Evolutionary conservation across 2,113 vertebrate genomes (phyloP).

Genomic region (Oenanthe melanoleuca): DNA sequence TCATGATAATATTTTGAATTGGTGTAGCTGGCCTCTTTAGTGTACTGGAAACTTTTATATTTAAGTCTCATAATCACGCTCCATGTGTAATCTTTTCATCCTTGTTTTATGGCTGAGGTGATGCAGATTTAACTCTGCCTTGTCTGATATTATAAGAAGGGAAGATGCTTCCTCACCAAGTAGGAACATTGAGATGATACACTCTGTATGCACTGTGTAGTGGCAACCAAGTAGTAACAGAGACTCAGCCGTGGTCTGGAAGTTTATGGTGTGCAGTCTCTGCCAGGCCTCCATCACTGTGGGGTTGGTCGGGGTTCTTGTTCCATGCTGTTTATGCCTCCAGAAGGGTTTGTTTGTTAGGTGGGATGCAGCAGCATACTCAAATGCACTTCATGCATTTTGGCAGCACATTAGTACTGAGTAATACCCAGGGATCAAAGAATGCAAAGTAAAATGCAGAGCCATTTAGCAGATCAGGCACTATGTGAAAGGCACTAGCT

Average conservation of each 20-base stretch:
- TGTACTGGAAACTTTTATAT: background rate
- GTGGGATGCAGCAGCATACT: background rate
- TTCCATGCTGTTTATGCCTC: rapidly evolving
- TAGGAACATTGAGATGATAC: background rate
- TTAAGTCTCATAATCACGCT: background rate
- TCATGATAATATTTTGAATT: background rate
- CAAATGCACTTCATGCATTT: background rate
- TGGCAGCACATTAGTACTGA: background rate
- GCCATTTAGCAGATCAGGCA: background rate
- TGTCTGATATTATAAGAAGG: background rate
- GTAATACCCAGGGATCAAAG: background rate
- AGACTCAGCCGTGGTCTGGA: rapidly evolving
- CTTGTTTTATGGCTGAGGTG: background rate
- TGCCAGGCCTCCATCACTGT: rapidly evolving
- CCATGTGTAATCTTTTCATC: background rate
- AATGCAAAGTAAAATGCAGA: background rate
- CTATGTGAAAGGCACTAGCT: background rate
- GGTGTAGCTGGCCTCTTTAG: background rate
- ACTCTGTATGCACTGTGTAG: rapidly evolving
- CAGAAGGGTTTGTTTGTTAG: background rate
- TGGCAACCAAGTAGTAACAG: background rate
- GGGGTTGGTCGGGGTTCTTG: background rate
- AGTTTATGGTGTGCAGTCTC: background rate
- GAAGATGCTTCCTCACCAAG: background rate
- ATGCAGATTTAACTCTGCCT: background rate